Evolutionary conservation across 2,113 vertebrate genomes (phyloP), one percentile per base, ranked within the genome.

Genomic region (Alectura lathami): DNA sequence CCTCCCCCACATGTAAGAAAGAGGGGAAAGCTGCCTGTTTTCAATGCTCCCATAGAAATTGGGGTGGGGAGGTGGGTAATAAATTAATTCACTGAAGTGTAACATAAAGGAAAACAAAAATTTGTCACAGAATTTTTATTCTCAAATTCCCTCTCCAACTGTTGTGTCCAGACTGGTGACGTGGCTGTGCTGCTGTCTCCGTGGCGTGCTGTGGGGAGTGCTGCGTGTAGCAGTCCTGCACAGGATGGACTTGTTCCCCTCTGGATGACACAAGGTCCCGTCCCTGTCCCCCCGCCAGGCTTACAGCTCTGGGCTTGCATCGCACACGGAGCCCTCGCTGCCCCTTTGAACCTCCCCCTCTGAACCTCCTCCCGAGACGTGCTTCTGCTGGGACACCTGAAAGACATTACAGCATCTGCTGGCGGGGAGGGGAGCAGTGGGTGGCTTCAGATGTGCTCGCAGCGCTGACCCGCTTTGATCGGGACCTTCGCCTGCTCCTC

Each of bases 331-430:
- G 48, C 63, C 59, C 54, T 14, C 2, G 1, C 62, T 60, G 29
- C 17, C 26, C 42, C 43, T 67, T 45, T 80, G 74, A 86, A 30
- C 69, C 45, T 50, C 38, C 24, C 34, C 42, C 74, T 32, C 14
- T 9, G 26, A 64, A 8, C 34, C 59, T 38, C 64, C 5, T 27
- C 10, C 30, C 2, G 8, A 11, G 34, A 12, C 0, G 4, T 8
- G 5, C 40, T 2, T 26, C 23, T 1, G 91, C 23, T 1, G 89
- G 63, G 93, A 76, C 94, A 89, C 93, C 82, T 89, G 93, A 78
- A 79, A 94, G 91, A n/a, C 93, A 93, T 95, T 56, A 78, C 63
- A 6, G 36, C 87, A 43, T 78, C 22, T 74, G 87, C 53, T 30
- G 0, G 5, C 9, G 53, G 89, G 14, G 51, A 47, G 22, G 75